Evolutionary conservation across 2,113 vertebrate species (phyloP).

Genomic region (Acinonyx jubatus): DNA sequence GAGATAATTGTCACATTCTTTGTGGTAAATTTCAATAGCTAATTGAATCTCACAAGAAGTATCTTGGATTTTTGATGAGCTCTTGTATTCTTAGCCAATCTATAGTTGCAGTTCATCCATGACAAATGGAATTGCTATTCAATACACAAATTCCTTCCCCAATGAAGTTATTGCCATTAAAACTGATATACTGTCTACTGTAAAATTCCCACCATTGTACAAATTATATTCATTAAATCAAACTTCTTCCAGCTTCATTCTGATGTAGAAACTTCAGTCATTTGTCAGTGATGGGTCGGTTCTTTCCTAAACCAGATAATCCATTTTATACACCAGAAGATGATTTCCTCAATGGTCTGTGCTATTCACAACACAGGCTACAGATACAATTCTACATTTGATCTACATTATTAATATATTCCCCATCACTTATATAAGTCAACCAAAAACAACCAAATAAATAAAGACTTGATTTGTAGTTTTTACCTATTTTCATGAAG

Average conservation of each 20-base stretch:
- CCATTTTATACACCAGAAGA: background rate
- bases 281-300: background rate
- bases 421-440: background rate
- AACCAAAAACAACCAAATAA: background rate
- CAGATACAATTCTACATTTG: background rate
- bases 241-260: background rate
- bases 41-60: background rate
- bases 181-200: background rate
- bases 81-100: background rate
- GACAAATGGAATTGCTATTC: background rate
- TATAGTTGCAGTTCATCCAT: background rate
- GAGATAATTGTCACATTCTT: background rate
- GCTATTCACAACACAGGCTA: background rate
- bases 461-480: background rate
- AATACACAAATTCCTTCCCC: background rate
- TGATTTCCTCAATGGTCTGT: background rate
- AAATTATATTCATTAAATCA: background rate
- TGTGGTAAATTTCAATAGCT: background rate
- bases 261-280: background rate
- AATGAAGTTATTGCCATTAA: background rate
- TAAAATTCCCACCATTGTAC: background rate
- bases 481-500: background rate
- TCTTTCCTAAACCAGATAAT: background rate
- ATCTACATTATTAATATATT: background rate
- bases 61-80: background rate